phyloP scores from a whole-genome alignment of 1,140 invertebrate genomes.

The Metaphire vulgaris region DNA sequence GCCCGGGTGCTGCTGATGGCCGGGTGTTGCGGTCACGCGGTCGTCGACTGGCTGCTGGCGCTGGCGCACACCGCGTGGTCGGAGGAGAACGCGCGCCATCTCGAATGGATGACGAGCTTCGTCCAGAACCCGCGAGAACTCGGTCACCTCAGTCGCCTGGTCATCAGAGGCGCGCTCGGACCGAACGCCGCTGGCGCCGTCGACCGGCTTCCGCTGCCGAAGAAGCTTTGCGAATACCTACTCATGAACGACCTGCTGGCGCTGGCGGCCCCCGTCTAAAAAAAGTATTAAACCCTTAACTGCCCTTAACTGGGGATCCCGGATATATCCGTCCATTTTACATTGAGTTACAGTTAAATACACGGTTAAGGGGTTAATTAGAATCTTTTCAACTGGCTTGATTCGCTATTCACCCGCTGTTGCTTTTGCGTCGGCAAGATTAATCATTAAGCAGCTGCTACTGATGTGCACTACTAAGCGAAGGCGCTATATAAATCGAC shows the following conservation, averaged over 20 bases:
- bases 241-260: neutral
- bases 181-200: neutral
- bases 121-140: slow-evolving; percentile 1
- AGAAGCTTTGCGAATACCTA: neutral
- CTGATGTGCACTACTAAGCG: no score
- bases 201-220: neutral
- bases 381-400: no score
- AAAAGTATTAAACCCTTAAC: no score
- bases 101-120: slow-evolving; percentile 13
- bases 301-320: no score
- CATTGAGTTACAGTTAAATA: no score
- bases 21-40: neutral
- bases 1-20: slow-evolving; percentile 10
- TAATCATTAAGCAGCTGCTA: no score
- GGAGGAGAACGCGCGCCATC: neutral
- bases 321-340: no score
- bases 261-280: no score
- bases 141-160: slow-evolving; percentile 7
- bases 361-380: no score
- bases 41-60: slow-evolving; percentile 3
- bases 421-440: no score
- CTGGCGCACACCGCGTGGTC: slow-evolving; percentile 3
- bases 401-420: no score
- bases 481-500: no score
- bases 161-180: neutral